phyloP scores from a whole-genome alignment of 1,140 invertebrate species.

The Sycophila sp. region DNA sequence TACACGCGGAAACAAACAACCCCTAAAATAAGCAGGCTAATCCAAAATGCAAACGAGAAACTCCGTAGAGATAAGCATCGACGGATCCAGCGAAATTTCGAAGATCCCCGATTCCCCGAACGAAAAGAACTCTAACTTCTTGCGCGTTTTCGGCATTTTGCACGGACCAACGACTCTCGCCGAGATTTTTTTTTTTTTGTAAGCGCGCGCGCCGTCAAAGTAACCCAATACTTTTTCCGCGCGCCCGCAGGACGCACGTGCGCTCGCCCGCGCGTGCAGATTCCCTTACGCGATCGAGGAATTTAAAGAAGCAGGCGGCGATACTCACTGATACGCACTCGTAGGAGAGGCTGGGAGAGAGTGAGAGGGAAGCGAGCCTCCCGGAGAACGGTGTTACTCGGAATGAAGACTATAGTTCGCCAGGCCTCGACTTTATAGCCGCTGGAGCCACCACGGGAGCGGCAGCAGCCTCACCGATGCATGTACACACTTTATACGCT shows the following conservation, averaged over 20 bases:
- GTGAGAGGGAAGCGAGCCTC: background rate
- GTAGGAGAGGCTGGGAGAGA: background rate
- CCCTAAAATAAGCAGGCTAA: no score
- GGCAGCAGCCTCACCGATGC: background rate
- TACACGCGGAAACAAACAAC: no score
- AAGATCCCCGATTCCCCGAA: background rate
- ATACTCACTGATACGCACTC: constrained; percentile 33
- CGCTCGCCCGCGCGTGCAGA: no score
- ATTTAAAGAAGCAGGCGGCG: constrained; percentile 22
- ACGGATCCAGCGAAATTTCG: no score
- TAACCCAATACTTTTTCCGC: constrained; percentile 25
- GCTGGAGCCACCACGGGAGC: background rate
- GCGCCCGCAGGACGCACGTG: background rate
- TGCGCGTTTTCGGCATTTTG: constrained; percentile 2
- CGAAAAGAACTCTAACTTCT: background rate
- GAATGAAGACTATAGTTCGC: constrained; percentile 38
- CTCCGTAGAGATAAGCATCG: no score
- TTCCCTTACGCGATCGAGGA: constrained; percentile 28
- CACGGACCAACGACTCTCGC: background rate
- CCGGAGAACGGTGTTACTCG: constrained; percentile 35
- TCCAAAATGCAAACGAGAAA: no score
- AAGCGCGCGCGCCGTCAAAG: background rate
- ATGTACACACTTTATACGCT: background rate
- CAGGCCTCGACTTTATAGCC: constrained; percentile 37
- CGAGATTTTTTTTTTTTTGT: background rate